Evolutionary conservation across 2,113 vertebrate genomes (phyloP).

Genomic region (Lepus americanus): DNA sequence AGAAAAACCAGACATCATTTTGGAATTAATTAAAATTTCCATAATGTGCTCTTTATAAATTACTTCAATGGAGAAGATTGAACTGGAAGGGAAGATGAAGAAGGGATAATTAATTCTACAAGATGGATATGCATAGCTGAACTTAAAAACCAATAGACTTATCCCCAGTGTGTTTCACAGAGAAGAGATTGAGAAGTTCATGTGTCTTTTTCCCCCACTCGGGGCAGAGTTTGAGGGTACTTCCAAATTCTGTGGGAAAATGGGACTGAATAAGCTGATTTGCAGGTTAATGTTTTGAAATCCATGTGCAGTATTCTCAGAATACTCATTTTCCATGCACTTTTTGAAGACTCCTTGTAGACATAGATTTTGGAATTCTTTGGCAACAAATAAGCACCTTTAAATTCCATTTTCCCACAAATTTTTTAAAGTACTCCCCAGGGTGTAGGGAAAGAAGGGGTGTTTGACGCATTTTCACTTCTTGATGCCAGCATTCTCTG

Average conservation of each 20-base stretch:
- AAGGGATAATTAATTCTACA: not conserved
- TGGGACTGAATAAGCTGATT: too few species aligned
- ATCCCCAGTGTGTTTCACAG: too few species aligned
- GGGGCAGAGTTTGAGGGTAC: too few species aligned
- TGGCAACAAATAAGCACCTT: too few species aligned
- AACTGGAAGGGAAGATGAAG: not conserved
- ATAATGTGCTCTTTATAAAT: not conserved
- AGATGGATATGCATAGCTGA: not conserved
- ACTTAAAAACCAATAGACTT: not conserved
- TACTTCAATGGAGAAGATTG: not conserved
- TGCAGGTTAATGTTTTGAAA: too few species aligned
- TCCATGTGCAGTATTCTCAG: too few species aligned
- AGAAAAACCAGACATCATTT: not conserved
- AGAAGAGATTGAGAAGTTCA: not conserved
- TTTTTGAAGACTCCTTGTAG: too few species aligned
- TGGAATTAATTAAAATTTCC: constrained; percentile 8
- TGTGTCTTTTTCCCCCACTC: not conserved
- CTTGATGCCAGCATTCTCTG: not conserved
- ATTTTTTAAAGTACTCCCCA: too few species aligned
- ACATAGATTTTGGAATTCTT: too few species aligned
- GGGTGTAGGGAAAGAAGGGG: not conserved
- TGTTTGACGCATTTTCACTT: not conserved
- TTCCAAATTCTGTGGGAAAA: too few species aligned
- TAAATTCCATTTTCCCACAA: too few species aligned
- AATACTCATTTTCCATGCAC: too few species aligned